Base-by-base conservation (phyloP, 1,140 invertebrate species). In the Rhyacophila brunnea region DNA sequence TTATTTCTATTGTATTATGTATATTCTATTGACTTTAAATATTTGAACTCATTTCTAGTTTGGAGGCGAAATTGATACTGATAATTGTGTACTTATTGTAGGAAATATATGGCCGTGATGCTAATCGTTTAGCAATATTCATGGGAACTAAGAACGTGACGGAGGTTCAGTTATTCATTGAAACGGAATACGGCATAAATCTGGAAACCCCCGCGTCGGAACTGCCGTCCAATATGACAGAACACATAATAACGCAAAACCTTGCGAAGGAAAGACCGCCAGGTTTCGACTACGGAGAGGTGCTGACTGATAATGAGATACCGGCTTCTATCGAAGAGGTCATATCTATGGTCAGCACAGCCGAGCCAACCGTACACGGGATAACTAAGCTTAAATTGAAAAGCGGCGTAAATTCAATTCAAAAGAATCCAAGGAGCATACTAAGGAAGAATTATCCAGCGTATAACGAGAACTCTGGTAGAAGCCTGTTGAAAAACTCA, bases 51-150 rank as follows among this genome's bases (percentile, higher is more conserved):
- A n/a, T n/a, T n/a, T n/a, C n/a, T n/a, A n/a, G n/a, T n/a, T n/a
- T n/a, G n/a, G n/a, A n/a, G n/a, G n/a, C n/a, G n/a, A n/a, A n/a
- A n/a, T n/a, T n/a, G n/a, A n/a, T n/a, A n/a, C n/a, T n/a, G n/a
- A n/a, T n/a, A n/a, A n/a, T n/a, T n/a, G n/a, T n/a, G n/a, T n/a
- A n/a, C n/a, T n/a, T n/a, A n/a, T 68, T 68, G 13, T 62, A 85
- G 83, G 81, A 81, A 60, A 81, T 85, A 56, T 85, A 83, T 80
- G 85, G 85, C 1, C 79, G 81, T 66, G 84, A 83, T 68, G 75
- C 82, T 70, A 70, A 72, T 28, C 81, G 84, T 67, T 80, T 88
- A 63, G 79, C 86, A 44, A 77, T 84, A 69, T 79, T 83, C 61
- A 77, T 88, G 55, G 85, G 84, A 68, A 81, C 83, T 5, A 84